Conservation (phyloP, 2,113 vertebrate genomes). For the Oenanthe melanoleuca region DNA sequence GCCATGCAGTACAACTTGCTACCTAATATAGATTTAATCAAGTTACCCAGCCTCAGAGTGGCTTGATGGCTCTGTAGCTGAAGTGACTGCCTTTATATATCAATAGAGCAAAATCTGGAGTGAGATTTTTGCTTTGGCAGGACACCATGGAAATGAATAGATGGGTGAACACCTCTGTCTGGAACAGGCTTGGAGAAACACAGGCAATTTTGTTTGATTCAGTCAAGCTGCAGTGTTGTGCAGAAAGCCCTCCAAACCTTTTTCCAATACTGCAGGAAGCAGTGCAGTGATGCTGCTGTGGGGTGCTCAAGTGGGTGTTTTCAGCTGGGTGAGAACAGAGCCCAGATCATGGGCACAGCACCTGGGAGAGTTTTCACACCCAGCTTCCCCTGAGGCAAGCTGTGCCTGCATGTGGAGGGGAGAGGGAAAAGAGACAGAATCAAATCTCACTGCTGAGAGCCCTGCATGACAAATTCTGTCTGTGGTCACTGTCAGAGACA, state of each 20-base stretch:
- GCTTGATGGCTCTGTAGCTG: constrained; percentile 56
- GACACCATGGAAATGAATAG: not conserved
- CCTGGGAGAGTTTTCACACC: not conserved
- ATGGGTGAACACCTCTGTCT: not conserved
- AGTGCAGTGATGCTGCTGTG: not conserved
- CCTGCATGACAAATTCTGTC: not conserved
- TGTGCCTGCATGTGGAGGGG: not conserved
- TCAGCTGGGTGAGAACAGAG: not conserved
- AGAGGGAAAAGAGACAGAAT: not conserved
- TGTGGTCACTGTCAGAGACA: not conserved
- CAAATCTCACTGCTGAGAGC: not conserved
- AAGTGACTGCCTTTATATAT: constrained; percentile 31
- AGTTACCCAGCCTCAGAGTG: constrained; percentile 57
- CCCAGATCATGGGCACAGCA: not conserved
- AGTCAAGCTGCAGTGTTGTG: not conserved
- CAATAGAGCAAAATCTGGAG: constrained; percentile 1
- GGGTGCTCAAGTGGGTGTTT: not conserved
- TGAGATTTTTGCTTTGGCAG: not conserved
- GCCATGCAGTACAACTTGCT: constrained; percentile 52
- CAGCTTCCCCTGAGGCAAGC: not conserved
- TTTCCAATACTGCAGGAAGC: not conserved
- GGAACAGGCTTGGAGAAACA: not conserved
- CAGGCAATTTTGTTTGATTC: not conserved
- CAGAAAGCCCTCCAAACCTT: constrained; percentile 7
- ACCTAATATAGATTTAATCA: constrained; percentile 66